Percentiles rank a stretch among this genome's conserved stretches.
Conservation (phyloP, 2,113 vertebrate genomes). For the Piaya cayana region DNA sequence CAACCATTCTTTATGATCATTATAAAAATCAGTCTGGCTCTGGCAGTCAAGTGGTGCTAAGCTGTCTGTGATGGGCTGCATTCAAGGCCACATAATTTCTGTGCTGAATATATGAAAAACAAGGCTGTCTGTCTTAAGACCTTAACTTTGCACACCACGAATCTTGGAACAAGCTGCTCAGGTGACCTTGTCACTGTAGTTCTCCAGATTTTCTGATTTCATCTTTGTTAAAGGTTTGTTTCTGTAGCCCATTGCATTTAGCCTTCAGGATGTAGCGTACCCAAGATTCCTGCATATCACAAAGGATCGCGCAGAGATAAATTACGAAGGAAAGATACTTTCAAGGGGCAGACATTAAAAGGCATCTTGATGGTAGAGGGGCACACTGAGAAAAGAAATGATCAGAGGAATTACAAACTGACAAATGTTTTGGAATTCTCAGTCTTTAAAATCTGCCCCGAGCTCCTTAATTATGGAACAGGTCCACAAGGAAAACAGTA, state of each 20-base stretch:
- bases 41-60: background rate
- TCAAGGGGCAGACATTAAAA: slow-evolving; percentile 53
- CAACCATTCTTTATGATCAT: background rate
- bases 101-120: background rate
- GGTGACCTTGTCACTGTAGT: background rate
- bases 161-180: background rate
- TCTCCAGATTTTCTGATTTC: slow-evolving; percentile 26
- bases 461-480: slow-evolving; percentile 55
- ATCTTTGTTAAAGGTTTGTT: slow-evolving; percentile 20
- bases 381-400: background rate
- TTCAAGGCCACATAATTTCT: background rate
- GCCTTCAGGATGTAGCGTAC: background rate
- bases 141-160: background rate
- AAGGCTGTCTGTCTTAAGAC: slow-evolving; percentile 5
- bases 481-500: slow-evolving; percentile 40
- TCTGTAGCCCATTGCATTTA: background rate
- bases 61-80: background rate
- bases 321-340: slow-evolving; percentile 27
- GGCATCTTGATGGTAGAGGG: slow-evolving; percentile 24
- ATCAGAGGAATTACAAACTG: slow-evolving; percentile 40
- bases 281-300: slow-evolving; percentile 29
- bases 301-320: slow-evolving; percentile 14
- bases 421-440: slow-evolving; percentile 46
- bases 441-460: slow-evolving; percentile 38
- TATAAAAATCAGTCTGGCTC: background rate